Evolutionary conservation across 2,797 vertebrate species (phyloP).

Genomic region (Acestrorhynchus altus): DNA sequence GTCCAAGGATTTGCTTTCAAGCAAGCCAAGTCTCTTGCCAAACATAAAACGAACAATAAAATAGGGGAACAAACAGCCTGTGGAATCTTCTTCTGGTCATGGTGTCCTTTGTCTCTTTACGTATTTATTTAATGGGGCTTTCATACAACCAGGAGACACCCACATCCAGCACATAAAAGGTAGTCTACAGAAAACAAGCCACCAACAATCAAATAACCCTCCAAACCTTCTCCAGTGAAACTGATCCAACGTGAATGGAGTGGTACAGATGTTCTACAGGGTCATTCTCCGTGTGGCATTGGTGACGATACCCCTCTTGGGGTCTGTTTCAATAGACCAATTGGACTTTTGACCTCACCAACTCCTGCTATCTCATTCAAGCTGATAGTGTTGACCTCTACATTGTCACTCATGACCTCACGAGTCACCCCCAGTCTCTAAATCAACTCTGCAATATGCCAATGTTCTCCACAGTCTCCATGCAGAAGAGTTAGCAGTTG

Average conservation of each 20-base stretch:
- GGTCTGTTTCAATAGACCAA: background rate
- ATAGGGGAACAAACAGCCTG: background rate
- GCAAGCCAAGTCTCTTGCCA: slow-evolving; percentile 12
- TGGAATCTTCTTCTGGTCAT: background rate
- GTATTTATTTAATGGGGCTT: background rate
- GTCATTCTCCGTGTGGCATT: no score
- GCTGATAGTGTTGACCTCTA: slow-evolving; percentile 57
- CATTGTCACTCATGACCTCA: slow-evolving; percentile 18
- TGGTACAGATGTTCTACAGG: no score
- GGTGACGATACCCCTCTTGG: background rate
- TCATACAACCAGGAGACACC: background rate
- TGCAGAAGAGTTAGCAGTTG: background rate
- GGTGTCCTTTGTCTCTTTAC: background rate
- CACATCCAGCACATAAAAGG: background rate
- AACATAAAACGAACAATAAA: slow-evolving; percentile 8
- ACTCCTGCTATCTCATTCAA: slow-evolving; percentile 44
- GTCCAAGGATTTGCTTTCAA: slow-evolving; percentile 1
- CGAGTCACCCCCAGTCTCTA: slow-evolving; percentile 56
- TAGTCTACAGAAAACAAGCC: background rate
- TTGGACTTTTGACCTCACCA: slow-evolving; percentile 1
- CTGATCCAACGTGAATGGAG: background rate
- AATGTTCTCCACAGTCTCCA: slow-evolving; percentile 25
- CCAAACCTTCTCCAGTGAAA: background rate
- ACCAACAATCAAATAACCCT: background rate
- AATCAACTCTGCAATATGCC: slow-evolving; percentile 62